Base-by-base conservation (phyloP, 2,888 invertebrate species). In the Phyllotreta striolata region DNA sequence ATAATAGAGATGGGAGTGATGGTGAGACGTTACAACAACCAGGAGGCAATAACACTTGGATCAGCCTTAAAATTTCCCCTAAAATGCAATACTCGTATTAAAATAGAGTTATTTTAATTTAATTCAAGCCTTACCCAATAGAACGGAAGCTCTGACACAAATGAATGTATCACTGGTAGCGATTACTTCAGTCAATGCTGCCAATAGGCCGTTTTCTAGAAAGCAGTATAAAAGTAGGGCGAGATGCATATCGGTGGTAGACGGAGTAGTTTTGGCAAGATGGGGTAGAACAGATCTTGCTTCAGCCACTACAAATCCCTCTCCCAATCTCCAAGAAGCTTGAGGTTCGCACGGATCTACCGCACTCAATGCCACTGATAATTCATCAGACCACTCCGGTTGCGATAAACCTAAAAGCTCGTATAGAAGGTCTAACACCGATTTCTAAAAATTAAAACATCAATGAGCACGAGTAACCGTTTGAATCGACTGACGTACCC, bases 271-370 rank as follows among this genome's bases (percentile, higher is more conserved):
- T 70, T 90, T 90, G 55, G 93, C 90, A 66, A 95, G 85, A 79
- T 94, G 92, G 67, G 96, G 95, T 79, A 98, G 83, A 73, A 96
- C 89, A 59, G 73, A 87, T 63, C 88, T 88, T 51, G 95, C 96
- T 83, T 98, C 98, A 62, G 93, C 91, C 9, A 93, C 95, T n/a
- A 98, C 92, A 79, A 98, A 98, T 39, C 96, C 97, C 80, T 96
- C 96, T 73, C 90, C 90, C 34, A 98, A 83, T 72, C 92, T 87
- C 96, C 96, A 98, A 0, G 90, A 86, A 70, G 95, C 93, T 80
- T 89, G 89, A 73, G 89, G 89, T 79, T 90, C 90, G 24, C 92
- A 91, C 2, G 95, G 94, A 86, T 96, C 95, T 66, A 95, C 90
- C 43, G 94, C 93, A 69, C 91, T 89, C 68, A 97, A 82, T 1